Base-by-base conservation (phyloP, 2,888 invertebrate species). In the Noctua janthina region DNA sequence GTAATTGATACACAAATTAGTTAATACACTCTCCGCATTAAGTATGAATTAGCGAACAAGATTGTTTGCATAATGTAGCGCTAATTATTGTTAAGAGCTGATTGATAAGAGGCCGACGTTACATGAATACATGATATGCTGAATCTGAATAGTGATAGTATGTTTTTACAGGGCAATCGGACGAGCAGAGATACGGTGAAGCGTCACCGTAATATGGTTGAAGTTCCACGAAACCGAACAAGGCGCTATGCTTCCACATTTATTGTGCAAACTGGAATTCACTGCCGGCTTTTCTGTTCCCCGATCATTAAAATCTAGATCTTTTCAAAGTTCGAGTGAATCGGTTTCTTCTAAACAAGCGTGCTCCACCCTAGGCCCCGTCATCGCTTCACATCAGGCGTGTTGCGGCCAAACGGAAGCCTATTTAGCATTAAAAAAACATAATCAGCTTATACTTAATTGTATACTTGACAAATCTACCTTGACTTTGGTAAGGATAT, bases 1-100 rank as follows among this genome's bases (percentile, higher is more conserved):
- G 54, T 88, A 88, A 89, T 88, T 88, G 84, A 78, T 78, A 84
- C 72, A 82, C 79, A 76, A 87, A 89, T 88, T 89, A 82, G 84
- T 83, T 88, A 76, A 89, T 82, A 87, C 56, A 69, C 79, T 67
- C 82, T 82, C 20, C 23, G 81, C 66, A 84, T 87, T 83, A 82
- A 84, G 74, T 86, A 81, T 75, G 76, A 86, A 79, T 89, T 84
- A 83, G 54, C 62, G 69, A 85, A 81, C 78, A 82, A 81, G 82
- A 78, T 72, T 79, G 81, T 81, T 76, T 70, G 72, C 87, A 74
- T 84, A 77, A 84, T 86, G 77, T 82, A 74, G 49, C 10, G 17
- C 51, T 75, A 79, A 82, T 84, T 80, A 74, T 76, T 71, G 59
- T 78, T 66, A 77, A 39, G 76, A 68, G 78, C 68, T 76, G 43